These are phyloP conservation scores for Epicauta chinensis DNA, from an alignment of 1,140 invertebrate genomes.

Conservation along the genomic window DNA sequence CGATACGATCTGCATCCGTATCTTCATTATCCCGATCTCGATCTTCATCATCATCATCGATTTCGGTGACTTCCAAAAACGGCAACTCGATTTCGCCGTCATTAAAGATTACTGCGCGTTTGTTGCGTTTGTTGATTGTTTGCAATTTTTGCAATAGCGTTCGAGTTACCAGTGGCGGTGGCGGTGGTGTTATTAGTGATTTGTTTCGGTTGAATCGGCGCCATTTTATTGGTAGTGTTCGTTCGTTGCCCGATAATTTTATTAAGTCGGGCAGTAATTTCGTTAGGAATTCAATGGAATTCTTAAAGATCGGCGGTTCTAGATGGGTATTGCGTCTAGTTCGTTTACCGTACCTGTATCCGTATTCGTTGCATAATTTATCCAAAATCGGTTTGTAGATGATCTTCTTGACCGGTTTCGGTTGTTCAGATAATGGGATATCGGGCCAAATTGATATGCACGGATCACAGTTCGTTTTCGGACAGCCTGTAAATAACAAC, in stretches of 20 bases:
- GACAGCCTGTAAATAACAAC: no score
- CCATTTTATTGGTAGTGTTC: neutral
- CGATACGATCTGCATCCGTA: neutral
- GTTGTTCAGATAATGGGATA: no score
- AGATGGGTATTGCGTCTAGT: no score
- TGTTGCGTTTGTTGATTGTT: neutral
- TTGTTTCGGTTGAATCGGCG: neutral
- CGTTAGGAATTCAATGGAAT: constrained; percentile 3
- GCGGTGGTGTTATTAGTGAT: neutral
- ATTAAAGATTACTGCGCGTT: neutral
- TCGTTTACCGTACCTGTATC: constrained; percentile 7
- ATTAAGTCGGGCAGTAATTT: constrained; percentile 3
- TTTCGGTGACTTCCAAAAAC: constrained; percentile 1
- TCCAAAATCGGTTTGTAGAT: no score
- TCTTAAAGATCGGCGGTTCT: constrained; percentile 3
- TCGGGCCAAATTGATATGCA: no score
- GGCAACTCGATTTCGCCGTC: constrained; percentile 4
- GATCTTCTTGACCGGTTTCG: no score
- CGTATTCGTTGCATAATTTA: neutral
- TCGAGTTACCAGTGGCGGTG: neutral
- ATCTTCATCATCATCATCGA: constrained; percentile 6
- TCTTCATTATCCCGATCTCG: neutral
- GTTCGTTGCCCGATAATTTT: neutral
- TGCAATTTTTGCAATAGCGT: constrained; percentile 6
- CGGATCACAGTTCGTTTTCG: no score